Percentiles rank a stretch among this genome's conserved stretches.
phyloP scores from a whole-genome alignment of 2,888 invertebrate species.

The Apodemia arnacis region DNA sequence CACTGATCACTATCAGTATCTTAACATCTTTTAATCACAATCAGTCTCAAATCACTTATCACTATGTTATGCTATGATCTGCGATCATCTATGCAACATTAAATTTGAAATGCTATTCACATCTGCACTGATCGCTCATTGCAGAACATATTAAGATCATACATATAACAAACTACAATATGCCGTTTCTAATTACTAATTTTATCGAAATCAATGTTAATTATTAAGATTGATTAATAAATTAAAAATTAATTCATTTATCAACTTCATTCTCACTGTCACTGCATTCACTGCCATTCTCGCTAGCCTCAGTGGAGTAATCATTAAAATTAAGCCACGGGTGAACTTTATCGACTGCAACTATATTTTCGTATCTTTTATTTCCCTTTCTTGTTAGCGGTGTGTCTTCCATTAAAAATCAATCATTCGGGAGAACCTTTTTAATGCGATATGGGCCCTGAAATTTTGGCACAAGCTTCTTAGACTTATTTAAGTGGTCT shows the following conservation, averaged over 20 bases:
- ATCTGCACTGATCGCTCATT: neutral
- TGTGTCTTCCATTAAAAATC: neutral
- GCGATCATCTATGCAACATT: neutral
- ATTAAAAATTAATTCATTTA: neutral
- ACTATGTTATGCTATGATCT: neutral
- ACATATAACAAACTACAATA: neutral
- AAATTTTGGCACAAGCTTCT: too few species aligned
- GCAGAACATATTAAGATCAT: neutral
- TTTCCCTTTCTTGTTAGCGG: neutral
- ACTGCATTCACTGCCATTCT: neutral
- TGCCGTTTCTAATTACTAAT: neutral
- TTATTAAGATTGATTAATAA: too few species aligned
- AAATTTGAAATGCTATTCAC: neutral
- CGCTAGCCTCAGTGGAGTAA: neutral
- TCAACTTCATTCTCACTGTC: neutral
- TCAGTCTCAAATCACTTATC: neutral
- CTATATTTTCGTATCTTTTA: slow-evolving; percentile 4
- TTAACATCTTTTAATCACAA: neutral
- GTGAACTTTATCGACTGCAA: neutral
- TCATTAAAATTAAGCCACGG: slow-evolving; percentile 4
- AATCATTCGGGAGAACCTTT: too few species aligned
- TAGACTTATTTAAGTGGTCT: too few species aligned
- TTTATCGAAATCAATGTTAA: neutral
- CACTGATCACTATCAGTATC: neutral
- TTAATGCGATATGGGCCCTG: too few species aligned